These are phyloP conservation scores for Ophion ellenae DNA, from an alignment of 2,888 invertebrate genomes.

Conservation along the genomic window DNA sequence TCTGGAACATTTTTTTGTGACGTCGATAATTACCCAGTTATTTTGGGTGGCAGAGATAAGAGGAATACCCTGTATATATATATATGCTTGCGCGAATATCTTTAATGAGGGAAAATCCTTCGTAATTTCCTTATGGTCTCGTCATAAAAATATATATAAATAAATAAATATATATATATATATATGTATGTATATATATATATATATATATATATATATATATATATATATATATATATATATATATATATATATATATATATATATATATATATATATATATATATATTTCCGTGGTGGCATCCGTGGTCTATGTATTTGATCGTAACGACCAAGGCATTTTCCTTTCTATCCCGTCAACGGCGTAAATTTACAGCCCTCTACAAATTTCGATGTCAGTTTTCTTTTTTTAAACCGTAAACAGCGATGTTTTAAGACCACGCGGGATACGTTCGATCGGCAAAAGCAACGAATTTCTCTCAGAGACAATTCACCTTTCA, in stretches of 20 bases:
- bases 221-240: not conserved
- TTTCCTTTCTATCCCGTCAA: not conserved
- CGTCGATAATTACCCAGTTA: too few relatives aligned
- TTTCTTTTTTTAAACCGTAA: not conserved
- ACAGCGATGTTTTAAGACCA: not conserved
- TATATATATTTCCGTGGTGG: not conserved
- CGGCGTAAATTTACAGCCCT: not conserved
- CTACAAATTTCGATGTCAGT: not conserved
- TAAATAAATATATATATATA: too few relatives aligned
- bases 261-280: too few relatives aligned
- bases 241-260: too few relatives aligned
- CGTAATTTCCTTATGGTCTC: constrained; percentile 6
- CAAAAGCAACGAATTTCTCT: too few relatives aligned
- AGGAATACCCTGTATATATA: too few relatives aligned
- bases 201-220: not conserved
- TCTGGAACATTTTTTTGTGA: too few relatives aligned
- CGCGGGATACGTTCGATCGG: too few relatives aligned
- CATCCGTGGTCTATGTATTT: not conserved
- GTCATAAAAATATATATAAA: not conserved
- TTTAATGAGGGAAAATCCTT: constrained; percentile 29
- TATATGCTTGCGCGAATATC: constrained; percentile 6
- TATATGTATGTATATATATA: too few relatives aligned
- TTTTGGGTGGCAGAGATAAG: too few relatives aligned
- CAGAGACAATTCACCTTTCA: too few relatives aligned
- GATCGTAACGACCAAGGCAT: constrained; percentile 9